Percentiles rank a stretch among this genome's conserved stretches.
Evolutionary conservation across 1,140 invertebrate species (phyloP).

Genomic region (Trichonephila inaurata): DNA sequence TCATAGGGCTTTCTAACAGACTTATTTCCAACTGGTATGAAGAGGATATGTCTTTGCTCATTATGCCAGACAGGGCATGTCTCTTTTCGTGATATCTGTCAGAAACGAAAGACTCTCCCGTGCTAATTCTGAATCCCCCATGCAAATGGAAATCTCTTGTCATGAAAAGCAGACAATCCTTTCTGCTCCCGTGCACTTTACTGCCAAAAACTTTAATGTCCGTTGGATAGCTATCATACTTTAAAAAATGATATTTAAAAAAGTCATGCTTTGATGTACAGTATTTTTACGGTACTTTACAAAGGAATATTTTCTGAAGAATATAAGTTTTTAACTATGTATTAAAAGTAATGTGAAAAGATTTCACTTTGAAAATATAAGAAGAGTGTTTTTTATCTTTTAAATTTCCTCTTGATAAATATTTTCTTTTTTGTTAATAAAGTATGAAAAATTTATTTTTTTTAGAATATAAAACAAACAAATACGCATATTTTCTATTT

Average conservation of each 20-base stretch:
- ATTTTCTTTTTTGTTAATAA: no score
- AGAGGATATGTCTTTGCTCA: not conserved
- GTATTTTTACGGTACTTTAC: no score
- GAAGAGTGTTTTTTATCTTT: no score
- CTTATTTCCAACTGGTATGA: not conserved
- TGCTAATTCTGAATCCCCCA: not conserved
- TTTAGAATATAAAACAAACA: no score
- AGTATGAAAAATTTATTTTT: no score
- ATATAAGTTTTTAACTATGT: no score
- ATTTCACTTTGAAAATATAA: no score
- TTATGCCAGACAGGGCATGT: not conserved
- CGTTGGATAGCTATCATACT: not conserved
- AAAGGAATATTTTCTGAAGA: no score
- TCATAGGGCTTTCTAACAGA: not conserved
- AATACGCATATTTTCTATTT: no score
- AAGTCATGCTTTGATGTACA: not conserved
- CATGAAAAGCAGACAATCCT: not conserved
- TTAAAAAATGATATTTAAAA: not conserved
- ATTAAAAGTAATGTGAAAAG: no score
- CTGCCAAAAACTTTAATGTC: not conserved
- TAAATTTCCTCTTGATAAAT: no score
- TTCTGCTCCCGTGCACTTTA: not conserved
- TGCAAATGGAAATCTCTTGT: constrained; percentile 11
- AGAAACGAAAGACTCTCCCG: not conserved
- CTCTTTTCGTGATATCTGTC: not conserved